Conservation (phyloP, 2,888 invertebrate species). For the Aspidiotus rigidus region DNA sequence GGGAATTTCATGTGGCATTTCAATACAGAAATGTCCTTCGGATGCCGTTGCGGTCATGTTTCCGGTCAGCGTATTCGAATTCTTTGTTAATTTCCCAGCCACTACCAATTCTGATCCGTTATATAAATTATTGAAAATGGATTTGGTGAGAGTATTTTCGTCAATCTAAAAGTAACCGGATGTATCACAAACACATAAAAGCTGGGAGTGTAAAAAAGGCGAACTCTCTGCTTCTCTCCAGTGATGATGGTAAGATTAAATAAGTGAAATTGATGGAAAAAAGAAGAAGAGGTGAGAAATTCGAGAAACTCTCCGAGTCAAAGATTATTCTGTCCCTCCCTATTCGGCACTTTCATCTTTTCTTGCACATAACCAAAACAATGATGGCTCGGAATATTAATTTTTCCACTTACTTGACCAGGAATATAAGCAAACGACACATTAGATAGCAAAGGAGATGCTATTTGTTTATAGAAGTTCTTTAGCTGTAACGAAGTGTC, state of each 20-base stretch:
- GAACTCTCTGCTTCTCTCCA: no score
- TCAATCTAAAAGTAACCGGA: conserved; percentile 28
- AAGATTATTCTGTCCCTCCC: no score
- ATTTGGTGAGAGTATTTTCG: conserved; percentile 34
- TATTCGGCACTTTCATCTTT: no score
- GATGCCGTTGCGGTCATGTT: conserved; percentile 34
- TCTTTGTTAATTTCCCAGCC: conserved; percentile 46
- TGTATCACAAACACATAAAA: no score
- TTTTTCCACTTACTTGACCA: conserved; percentile 45
- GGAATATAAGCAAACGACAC: conserved; percentile 56
- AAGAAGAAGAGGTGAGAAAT: no score
- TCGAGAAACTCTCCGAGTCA: no score
- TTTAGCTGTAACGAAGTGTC: conserved; percentile 58
- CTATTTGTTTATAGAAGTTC: conserved; percentile 58
- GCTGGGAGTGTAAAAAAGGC: no score
- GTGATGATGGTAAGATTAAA: no score
- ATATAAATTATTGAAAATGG: conserved; percentile 51
- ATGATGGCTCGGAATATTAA: not conserved
- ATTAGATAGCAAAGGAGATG: conserved; percentile 57
- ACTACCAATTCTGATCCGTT: conserved; percentile 57
- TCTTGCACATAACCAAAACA: no score
- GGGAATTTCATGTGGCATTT: conserved; percentile 8
- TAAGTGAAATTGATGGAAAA: no score
- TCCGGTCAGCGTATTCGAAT: conserved; percentile 28
- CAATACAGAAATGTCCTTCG: conserved; percentile 29